Evolutionary conservation across 23 tunicate species (phyloP).

Genomic region (Ascidia mentula): DNA sequence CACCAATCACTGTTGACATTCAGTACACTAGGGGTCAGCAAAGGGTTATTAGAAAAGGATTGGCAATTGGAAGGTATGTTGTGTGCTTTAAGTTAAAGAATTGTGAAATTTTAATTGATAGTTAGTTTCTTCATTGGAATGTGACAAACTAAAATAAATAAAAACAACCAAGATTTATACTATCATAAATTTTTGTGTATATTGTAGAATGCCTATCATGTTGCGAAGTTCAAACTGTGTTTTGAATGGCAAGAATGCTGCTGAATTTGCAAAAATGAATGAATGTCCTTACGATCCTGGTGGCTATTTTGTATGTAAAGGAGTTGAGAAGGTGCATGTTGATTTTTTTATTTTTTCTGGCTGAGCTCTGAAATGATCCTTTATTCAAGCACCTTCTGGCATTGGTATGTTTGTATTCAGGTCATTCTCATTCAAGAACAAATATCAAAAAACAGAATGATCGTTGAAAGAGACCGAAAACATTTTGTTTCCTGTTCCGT

Average conservation of each 20-base stretch:
- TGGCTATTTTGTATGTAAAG: slow-evolving; percentile 95
- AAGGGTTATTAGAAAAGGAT: slow-evolving; percentile 49
- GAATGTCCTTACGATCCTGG: slow-evolving; percentile 99
- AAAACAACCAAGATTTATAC: no score
- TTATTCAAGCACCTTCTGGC: background rate
- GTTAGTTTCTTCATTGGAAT: no score
- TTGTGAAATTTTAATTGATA: background rate
- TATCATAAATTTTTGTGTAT: no score
- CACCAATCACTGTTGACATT: slow-evolving; percentile 88
- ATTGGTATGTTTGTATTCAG: slow-evolving; percentile 18
- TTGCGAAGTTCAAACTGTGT: slow-evolving; percentile 82
- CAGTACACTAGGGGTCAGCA: slow-evolving; percentile 89
- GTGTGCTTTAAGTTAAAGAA: background rate
- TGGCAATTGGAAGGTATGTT: slow-evolving; percentile 73
- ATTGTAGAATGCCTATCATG: slow-evolving; percentile 95
- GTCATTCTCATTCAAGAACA: slow-evolving; percentile 96
- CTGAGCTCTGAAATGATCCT: background rate
- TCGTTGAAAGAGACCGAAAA: slow-evolving; percentile 86
- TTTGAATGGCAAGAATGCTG: slow-evolving; percentile 61
- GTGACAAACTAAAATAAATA: no score
- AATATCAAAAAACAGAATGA: slow-evolving; percentile 85
- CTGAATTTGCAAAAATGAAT: slow-evolving; percentile 71
- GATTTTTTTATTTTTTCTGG: background rate
- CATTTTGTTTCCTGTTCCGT: slow-evolving; percentile 66
- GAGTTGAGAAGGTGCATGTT: slow-evolving; percentile 65